Conservation (phyloP, 2,888 invertebrate species). For the Crossocerus cetratus region DNA sequence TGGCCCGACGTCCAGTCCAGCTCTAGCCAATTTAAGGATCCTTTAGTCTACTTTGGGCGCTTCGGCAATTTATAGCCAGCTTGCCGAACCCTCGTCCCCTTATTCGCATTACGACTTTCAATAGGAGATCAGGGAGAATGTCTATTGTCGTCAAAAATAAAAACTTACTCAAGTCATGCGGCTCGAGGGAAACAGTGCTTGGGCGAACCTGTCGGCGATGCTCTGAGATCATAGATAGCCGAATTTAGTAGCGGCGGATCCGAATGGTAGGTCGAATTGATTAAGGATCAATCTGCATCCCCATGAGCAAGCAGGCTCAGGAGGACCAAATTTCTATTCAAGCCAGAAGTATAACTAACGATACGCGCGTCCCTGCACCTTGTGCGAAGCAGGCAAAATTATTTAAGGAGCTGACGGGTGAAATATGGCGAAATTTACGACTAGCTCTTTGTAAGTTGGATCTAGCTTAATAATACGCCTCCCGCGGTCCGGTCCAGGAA, state of each 20-base stretch:
- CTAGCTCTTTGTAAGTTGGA: conserved; percentile 11
- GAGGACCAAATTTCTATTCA: conserved; percentile 21
- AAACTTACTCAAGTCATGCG: no score
- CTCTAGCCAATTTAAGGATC: conserved; percentile 68
- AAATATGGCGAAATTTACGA: conserved; percentile 34
- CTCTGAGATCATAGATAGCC: no score
- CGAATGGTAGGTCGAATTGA: no score
- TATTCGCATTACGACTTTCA: no score
- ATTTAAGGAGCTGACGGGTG: conserved; percentile 37
- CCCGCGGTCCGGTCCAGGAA: conserved; percentile 19
- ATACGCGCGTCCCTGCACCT: conserved; percentile 50
- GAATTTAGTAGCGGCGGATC: no score
- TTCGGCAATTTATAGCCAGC: conserved; percentile 62
- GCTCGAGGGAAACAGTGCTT: no score
- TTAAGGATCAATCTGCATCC: conserved; percentile 2
- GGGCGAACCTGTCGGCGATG: no score
- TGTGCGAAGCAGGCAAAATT: conserved; percentile 50
- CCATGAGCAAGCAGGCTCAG: conserved; percentile 33
- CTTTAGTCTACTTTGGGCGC: conserved; percentile 63
- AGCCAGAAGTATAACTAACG: conserved; percentile 51
- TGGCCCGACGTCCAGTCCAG: conserved; percentile 26
- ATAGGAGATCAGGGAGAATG: no score
- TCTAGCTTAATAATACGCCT: conserved; percentile 34
- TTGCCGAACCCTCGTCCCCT: conserved; percentile 16
- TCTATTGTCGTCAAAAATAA: no score